Conservation (phyloP, 2,797 vertebrate genomes). For the Arctocebus calabarensis region DNA sequence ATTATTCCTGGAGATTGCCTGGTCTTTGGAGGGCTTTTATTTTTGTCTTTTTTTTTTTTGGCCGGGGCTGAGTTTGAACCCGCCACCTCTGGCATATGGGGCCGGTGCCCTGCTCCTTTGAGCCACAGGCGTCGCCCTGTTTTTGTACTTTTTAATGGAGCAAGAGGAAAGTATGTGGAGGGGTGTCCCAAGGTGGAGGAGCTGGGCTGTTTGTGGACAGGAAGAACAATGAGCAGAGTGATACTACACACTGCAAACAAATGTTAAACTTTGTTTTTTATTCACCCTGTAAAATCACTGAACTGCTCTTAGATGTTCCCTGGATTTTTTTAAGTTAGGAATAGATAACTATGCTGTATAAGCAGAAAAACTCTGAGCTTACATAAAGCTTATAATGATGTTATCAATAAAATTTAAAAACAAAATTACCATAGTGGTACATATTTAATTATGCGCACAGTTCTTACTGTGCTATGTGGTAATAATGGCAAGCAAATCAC, state of each 20-base stretch:
- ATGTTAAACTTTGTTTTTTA: background rate
- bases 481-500: background rate
- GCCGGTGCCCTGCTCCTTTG: no score
- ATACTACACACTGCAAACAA: background rate
- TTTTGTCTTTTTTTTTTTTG: background rate
- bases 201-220: background rate
- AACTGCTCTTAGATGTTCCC: conserved; percentile 25
- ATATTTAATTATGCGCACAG: conserved; percentile 65
- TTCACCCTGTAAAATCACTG: conserved; percentile 14
- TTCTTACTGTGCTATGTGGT: conserved; percentile 63
- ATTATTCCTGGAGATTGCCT: background rate
- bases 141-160: background rate
- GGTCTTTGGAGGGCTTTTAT: background rate
- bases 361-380: conserved; percentile 72
- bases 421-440: conserved; percentile 52
- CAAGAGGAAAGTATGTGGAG: background rate
- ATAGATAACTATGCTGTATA: conserved; percentile 37
- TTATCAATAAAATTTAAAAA: conserved; percentile 71
- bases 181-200: background rate
- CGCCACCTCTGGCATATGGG: no score
- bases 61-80: no score
- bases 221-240: background rate
- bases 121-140: no score
- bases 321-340: conserved; percentile 54
- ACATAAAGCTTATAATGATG: conserved; percentile 65